A percentile compares a stretch with the other conserved stretches of the same genome.
These are phyloP conservation scores for Trichogramma dendrolimi DNA, from an alignment of 2,888 invertebrate genomes.

Conservation along the genomic window DNA sequence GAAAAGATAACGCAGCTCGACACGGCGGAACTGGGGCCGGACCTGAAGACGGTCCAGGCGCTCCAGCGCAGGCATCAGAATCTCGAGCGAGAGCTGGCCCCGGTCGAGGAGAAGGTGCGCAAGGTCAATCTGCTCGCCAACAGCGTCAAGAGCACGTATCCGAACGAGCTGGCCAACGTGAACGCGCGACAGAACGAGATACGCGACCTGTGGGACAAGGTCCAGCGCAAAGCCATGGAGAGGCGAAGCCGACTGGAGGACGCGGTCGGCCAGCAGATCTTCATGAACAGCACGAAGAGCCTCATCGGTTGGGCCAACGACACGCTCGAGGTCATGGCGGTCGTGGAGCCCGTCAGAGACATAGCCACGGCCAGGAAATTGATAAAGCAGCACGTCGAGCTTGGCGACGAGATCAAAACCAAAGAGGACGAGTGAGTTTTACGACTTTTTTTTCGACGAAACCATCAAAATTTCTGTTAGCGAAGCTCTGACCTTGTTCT, in stretches of 20 bases:
- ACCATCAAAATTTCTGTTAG: neutral
- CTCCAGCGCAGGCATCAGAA: conserved; percentile 88
- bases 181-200: conserved; percentile 80
- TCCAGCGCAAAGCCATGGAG: conserved; percentile 79
- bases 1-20: conserved; percentile 92
- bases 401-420: conserved; percentile 84
- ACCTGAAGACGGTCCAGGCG: conserved; percentile 86
- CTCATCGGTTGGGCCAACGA: conserved; percentile 78
- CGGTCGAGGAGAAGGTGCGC: conserved; percentile 81
- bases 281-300: conserved; percentile 78
- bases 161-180: conserved; percentile 82
- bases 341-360: conserved; percentile 77
- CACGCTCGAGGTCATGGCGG: conserved; percentile 73
- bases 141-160: conserved; percentile 87
- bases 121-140: conserved; percentile 83
- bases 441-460: conserved; percentile 1
- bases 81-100: conserved; percentile 89
- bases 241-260: conserved; percentile 82
- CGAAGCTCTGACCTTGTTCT: conserved; percentile 6
- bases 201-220: conserved; percentile 81
- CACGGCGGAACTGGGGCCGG: conserved; percentile 71
- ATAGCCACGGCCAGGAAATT: conserved; percentile 89
- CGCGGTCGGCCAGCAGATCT: conserved; percentile 92
- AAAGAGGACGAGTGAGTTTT: conserved; percentile 78
- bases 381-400: conserved; percentile 84